phyloP scores from a whole-genome alignment of 2,888 invertebrate species.

The Hololepta plana region DNA sequence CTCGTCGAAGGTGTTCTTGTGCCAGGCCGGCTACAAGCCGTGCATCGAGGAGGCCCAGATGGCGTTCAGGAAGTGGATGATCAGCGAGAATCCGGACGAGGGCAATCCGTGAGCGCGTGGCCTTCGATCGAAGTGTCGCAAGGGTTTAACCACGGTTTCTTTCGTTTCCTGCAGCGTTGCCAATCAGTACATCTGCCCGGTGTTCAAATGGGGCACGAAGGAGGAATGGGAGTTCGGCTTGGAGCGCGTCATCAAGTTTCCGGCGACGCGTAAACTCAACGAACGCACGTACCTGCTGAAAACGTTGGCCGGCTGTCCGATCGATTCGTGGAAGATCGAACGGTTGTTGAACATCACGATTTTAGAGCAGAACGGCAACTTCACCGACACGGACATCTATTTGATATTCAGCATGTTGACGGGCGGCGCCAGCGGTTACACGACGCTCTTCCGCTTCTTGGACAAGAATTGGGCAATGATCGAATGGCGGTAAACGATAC shows the following conservation, averaged over 20 bases:
- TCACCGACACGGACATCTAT: slow-evolving; percentile 58
- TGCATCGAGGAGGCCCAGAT: slow-evolving; percentile 59
- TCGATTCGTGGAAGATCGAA: slow-evolving; percentile 49
- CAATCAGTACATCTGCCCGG: slow-evolving; percentile 60
- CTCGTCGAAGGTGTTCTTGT: slow-evolving; percentile 52
- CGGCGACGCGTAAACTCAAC: slow-evolving; percentile 46
- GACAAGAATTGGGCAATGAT: slow-evolving; percentile 51
- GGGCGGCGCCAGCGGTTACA: slow-evolving; percentile 51
- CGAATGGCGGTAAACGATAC: no score
- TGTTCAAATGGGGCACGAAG: slow-evolving; percentile 63
- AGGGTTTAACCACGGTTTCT: no score
- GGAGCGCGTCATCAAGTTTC: slow-evolving; percentile 57
- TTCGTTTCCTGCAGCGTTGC: slow-evolving; percentile 36
- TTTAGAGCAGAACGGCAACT: slow-evolving; percentile 49
- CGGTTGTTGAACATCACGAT: slow-evolving; percentile 48
- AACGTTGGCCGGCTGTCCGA: slow-evolving; percentile 61
- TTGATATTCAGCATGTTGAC: slow-evolving; percentile 59
- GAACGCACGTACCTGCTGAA: slow-evolving; percentile 63
- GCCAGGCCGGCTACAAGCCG: slow-evolving; percentile 56
- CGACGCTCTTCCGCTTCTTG: slow-evolving; percentile 51
- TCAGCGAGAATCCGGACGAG: slow-evolving; percentile 51
- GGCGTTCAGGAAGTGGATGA: slow-evolving; percentile 60
- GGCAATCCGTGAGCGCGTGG: slow-evolving; percentile 73
- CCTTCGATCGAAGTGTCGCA: no score
- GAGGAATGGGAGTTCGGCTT: slow-evolving; percentile 73